These are phyloP conservation scores for Fratercula arctica DNA, from an alignment of 2,797 vertebrate genomes.

Conservation along the genomic window DNA sequence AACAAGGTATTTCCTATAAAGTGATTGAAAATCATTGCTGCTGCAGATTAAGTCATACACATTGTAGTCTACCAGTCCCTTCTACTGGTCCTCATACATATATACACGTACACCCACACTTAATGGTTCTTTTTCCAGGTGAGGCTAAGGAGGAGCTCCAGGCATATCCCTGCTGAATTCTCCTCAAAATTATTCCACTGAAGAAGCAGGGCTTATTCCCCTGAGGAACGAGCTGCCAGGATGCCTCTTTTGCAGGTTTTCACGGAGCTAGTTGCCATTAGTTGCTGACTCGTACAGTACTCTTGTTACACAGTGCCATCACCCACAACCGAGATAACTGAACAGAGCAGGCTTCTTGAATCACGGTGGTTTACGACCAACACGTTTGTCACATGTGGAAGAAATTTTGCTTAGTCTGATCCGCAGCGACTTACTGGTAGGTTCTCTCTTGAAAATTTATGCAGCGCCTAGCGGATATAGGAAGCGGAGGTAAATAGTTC, in stretches of 20 bases:
- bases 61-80: not conserved
- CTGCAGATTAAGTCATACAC: not conserved
- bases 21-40: not conserved
- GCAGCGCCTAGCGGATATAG: not conserved
- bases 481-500: constrained; percentile 8
- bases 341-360: not conserved
- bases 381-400: not conserved
- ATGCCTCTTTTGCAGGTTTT: not conserved
- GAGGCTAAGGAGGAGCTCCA: not conserved
- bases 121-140: not conserved
- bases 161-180: not conserved
- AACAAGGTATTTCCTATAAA: not conserved
- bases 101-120: not conserved
- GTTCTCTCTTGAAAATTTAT: not conserved
- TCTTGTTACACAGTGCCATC: not conserved
- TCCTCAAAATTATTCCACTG: not conserved
- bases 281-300: not conserved
- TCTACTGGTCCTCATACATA: not conserved
- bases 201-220: not conserved
- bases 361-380: not conserved
- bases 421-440: not conserved
- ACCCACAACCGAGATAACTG: not conserved
- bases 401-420: constrained; percentile 14
- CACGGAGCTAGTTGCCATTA: not conserved
- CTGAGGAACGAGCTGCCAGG: not conserved